Conservation (phyloP, 2,113 vertebrate species). For the Corythornis vintsioides region DNA sequence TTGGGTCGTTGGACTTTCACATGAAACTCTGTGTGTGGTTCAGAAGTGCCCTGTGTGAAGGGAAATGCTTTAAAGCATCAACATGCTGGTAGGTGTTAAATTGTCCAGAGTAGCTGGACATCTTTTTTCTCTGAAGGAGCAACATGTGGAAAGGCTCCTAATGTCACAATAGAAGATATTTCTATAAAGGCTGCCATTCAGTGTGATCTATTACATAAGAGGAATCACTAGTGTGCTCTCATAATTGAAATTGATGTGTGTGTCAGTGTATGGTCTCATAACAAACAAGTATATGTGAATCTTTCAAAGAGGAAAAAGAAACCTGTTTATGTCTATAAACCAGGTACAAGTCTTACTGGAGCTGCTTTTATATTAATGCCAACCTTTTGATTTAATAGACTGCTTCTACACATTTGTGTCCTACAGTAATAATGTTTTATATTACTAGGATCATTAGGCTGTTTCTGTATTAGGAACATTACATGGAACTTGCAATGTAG, state of each 20-base stretch:
- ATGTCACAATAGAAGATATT: neutral
- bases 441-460: neutral
- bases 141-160: neutral
- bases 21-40: neutral
- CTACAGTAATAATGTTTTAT: neutral
- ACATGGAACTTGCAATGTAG: neutral
- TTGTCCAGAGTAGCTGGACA: neutral
- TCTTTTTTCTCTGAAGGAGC: neutral
- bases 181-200: neutral
- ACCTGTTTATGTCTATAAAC: neutral
- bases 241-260: neutral
- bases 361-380: neutral
- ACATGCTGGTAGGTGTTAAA: neutral
- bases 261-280: neutral
- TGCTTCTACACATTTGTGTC: neutral
- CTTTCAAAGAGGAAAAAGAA: neutral
- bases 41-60: neutral
- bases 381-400: neutral
- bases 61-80: neutral
- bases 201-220: neutral
- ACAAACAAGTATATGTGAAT: neutral
- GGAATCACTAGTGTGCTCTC: neutral
- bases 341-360: neutral
- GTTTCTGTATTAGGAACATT: neutral
- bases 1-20: neutral